Evolutionary conservation across 2,113 vertebrate species (phyloP), one percentile per base, ranked within the genome.

Genomic region (Vidua macroura): DNA sequence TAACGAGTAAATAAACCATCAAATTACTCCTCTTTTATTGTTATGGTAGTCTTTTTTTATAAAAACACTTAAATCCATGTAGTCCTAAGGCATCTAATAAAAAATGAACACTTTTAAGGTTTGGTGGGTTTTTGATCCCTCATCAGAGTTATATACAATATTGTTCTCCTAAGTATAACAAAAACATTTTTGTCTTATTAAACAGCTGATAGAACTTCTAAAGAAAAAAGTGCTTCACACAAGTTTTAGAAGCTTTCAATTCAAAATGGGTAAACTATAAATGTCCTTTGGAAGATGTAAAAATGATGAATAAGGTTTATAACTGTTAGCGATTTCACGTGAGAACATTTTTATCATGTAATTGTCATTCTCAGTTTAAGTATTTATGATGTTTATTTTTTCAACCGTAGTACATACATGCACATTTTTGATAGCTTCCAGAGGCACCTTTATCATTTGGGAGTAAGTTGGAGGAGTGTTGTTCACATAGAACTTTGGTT

Each of bases 1-100:
- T 96, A 98, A 98, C 93, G 96, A 98, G 98, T 98, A 98, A 98
- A 98, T 98, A 98, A 98, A 98, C 98, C 98, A 99, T 98, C 98
- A 97, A 98, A 98, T 97, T 97, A 98, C 98, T 98, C 98, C 95
- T 98, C 97, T 98, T 99, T 99, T 99, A 99, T 98, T 99, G 98
- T 98, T 98, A 98, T 98, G 90, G 96, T 98, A 95, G 90, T 97
- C 95, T 98, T 98, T 88, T 98, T 97, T 94, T 74, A 95, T 96
- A 97, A 97, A 97, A 98, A 98, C 98, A 97, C 97, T 98, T 98
- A 97, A 98, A 98, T 98, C 96, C 97, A 94, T 98, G 96, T 98
- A 98, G 98, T 99, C 98, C 99, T 98, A 98, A 98, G 99, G 98
- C 99, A 93, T 95, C 96, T 97, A 96, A 98, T 98, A 98, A 98